phyloP scores from a whole-genome alignment of 53 echinoderm and acorn worm genomes.

The Paracentrotus lividus region DNA sequence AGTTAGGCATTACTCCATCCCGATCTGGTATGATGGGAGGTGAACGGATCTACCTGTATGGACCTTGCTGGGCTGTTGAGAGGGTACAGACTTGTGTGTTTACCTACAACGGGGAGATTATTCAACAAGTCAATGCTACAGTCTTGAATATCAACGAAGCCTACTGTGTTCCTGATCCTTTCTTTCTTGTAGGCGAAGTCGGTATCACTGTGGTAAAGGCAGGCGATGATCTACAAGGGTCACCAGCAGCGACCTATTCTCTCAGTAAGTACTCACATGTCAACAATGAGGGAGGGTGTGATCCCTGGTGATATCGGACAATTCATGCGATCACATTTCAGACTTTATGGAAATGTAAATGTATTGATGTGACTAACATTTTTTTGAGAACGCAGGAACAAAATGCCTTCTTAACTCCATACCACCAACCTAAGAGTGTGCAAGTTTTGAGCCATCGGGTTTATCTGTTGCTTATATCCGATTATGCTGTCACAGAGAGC shows the following conservation, averaged over 20 bases:
- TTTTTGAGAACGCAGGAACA: too few species aligned
- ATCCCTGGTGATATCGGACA: too few species aligned
- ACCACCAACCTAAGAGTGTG: too few species aligned
- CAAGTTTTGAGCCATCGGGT: too few species aligned
- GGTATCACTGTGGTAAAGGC: constrained; percentile 24
- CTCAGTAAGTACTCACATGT: constrained; percentile 16
- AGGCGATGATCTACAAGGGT: not conserved
- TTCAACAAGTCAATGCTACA: constrained; percentile 70
- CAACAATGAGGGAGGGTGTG: too few species aligned
- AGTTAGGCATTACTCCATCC: constrained; percentile 59
- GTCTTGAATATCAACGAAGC: constrained; percentile 66
- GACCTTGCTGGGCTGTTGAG: constrained; percentile 71
- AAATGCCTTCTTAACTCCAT: too few species aligned
- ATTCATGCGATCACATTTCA: too few species aligned
- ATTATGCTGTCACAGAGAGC: too few species aligned
- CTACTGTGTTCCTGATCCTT: constrained; percentile 89
- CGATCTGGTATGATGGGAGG: constrained; percentile 82
- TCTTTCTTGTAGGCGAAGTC: constrained; percentile 88
- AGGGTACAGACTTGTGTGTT: constrained; percentile 63
- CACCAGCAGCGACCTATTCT: constrained; percentile 31
- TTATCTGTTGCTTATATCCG: too few species aligned
- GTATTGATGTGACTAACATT: too few species aligned
- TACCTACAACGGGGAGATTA: constrained; percentile 50
- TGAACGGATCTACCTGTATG: constrained; percentile 74
- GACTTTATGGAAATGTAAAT: too few species aligned